Base-by-base conservation (phyloP, 1,140 invertebrate genomes). In the Brachystomella parvula region DNA sequence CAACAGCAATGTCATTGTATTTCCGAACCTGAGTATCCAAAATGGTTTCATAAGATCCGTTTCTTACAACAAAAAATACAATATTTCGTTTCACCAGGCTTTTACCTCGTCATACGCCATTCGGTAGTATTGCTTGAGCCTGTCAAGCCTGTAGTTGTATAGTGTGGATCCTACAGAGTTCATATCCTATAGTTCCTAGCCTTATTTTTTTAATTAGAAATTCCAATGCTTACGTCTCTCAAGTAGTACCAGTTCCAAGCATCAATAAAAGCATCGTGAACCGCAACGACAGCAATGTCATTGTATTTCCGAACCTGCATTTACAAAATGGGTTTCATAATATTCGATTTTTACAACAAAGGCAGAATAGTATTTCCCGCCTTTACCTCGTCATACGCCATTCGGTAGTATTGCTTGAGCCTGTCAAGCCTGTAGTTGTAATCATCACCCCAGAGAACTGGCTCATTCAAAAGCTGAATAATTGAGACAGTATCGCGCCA, bases 391-490 rank as follows among this genome's bases (percentile, higher is more conserved):
- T 69, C 64, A 24, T 71, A 71, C 0, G 70, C 70, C 21, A 47
- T 29, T 9, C 67, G 59, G 24, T 64, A 64, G 30, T 47, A 71
- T 19, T 64, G 17, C 30, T 69, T 65, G n/a, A 71, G 58, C 1
- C 66, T 0, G 3, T 26, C 32, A 6, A 71, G 39, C 9, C 70
- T 53, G 58, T 68, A 69, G 30, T 65, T 60, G 31, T 69, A 71
- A 24, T 71, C 70, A 24, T 71, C 64, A n/a, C n/a, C n/a, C 70
- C 70, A 71, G 9, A 71, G 31, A 24, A 69, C 49, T 24, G 70
- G 70, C 59, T 71, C 70, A 57, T 71, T 71, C n/a, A 71, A 29
- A 1, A 71, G 19, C 26, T 71, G 70, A n/a, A 71, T 69, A 29
- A 71, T 68, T 1, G 64, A 44, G 3, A 71, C 66, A 0, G 70